Evolutionary conservation across 2,888 invertebrate genomes (phyloP).

Genomic region (Hypomecis atomaria): DNA sequence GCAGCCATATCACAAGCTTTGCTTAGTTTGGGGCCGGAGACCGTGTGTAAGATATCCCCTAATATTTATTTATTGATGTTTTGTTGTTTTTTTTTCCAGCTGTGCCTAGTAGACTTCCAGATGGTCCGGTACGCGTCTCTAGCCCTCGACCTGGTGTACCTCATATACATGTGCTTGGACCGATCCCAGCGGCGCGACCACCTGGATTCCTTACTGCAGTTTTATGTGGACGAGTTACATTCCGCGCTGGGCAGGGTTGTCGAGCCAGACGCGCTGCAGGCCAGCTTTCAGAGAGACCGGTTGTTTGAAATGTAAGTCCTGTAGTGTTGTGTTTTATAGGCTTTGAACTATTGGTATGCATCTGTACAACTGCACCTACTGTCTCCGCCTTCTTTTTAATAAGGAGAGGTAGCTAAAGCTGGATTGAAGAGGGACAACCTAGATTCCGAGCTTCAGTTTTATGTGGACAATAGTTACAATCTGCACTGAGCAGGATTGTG

Average conservation of each 20-base stretch:
- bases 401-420: too few relatives aligned
- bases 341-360: too few relatives aligned
- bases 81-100: slow-evolving; percentile 70
- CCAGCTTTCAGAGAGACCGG: slow-evolving; percentile 75
- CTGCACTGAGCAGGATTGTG: slow-evolving; percentile 81
- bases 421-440: slow-evolving; percentile 84
- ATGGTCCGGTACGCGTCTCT: slow-evolving; percentile 88
- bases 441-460: slow-evolving; percentile 83
- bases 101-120: slow-evolving; percentile 89
- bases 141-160: slow-evolving; percentile 87
- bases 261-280: slow-evolving; percentile 69
- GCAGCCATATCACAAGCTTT: too few relatives aligned
- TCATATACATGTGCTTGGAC: slow-evolving; percentile 88
- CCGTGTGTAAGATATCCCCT: too few relatives aligned
- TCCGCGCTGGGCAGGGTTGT: slow-evolving; percentile 82
- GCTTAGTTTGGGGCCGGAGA: too few relatives aligned
- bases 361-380: too few relatives aligned
- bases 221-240: slow-evolving; percentile 86
- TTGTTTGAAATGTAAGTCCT: slow-evolving; percentile 82
- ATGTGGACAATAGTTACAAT: slow-evolving; percentile 85
- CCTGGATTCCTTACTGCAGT: slow-evolving; percentile 83
- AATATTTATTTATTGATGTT: too few relatives aligned
- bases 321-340: too few relatives aligned
- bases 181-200: slow-evolving; percentile 85
- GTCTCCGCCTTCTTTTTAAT: too few relatives aligned